Conservation (phyloP, 2,113 vertebrate genomes). For the Sturnira hondurensis region DNA sequence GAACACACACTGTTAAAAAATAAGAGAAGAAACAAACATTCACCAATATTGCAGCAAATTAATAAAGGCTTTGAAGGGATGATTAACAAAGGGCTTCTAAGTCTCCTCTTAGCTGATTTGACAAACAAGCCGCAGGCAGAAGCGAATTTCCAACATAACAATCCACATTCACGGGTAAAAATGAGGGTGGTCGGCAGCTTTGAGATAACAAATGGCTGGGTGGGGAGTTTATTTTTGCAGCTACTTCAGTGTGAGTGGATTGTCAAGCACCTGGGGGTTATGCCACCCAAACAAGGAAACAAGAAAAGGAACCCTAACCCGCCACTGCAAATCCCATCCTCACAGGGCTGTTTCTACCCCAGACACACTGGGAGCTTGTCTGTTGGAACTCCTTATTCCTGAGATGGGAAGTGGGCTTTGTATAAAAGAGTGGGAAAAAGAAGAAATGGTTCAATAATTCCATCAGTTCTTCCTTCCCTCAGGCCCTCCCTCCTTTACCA, state of each 20-base stretch:
- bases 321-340: background rate
- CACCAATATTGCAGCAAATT: background rate
- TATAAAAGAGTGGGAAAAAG: background rate
- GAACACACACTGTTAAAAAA: background rate
- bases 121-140: background rate
- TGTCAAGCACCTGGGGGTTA: background rate
- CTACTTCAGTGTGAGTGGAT: background rate
- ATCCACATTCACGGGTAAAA: background rate
- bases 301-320: background rate
- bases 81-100: conserved; percentile 8
- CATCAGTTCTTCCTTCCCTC: background rate
- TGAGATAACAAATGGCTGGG: background rate
- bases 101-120: conserved; percentile 18
- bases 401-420: background rate
- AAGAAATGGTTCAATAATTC: background rate
- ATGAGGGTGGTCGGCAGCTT: conserved; percentile 29
- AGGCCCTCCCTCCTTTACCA: background rate
- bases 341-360: background rate
- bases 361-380: background rate
- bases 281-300: background rate
- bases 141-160: conserved; percentile 49
- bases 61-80: conserved; percentile 17
- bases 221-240: conserved; percentile 19
- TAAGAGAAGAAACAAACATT: background rate
- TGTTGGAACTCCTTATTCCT: background rate